These are phyloP conservation scores for Harpagifer antarcticus DNA, from an alignment of 2,797 vertebrate species.

Conservation along the genomic window DNA sequence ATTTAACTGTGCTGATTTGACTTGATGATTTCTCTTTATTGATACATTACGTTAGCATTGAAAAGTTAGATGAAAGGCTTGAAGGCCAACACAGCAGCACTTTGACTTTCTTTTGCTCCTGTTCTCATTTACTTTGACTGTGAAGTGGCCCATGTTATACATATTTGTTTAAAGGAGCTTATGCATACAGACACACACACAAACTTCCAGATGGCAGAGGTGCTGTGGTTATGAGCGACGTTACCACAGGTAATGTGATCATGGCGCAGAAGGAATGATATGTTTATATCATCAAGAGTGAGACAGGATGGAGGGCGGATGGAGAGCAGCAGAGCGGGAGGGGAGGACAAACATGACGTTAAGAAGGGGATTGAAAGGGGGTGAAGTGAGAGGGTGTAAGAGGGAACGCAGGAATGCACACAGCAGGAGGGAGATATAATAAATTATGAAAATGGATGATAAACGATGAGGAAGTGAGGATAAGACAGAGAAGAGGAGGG, in stretches of 20 bases:
- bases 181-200: neutral
- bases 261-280: slow-evolving; percentile 67
- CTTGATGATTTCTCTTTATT: slow-evolving; percentile 17
- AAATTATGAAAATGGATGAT: slow-evolving; percentile 56
- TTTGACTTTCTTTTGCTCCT: slow-evolving; percentile 4
- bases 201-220: slow-evolving; percentile 48
- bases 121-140: slow-evolving; percentile 38
- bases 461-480: slow-evolving; percentile 47
- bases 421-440: slow-evolving; percentile 27
- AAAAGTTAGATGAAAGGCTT: slow-evolving; percentile 43
- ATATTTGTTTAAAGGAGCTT: slow-evolving; percentile 9
- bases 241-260: slow-evolving; percentile 75
- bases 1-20: slow-evolving; percentile 8
- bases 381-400: slow-evolving; percentile 33
- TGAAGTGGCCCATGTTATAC: slow-evolving; percentile 6
- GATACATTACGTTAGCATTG: slow-evolving; percentile 21
- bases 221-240: slow-evolving; percentile 56
- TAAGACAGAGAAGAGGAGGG: slow-evolving; percentile 55
- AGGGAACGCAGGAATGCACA: slow-evolving; percentile 24
- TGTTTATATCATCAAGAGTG: slow-evolving; percentile 68
- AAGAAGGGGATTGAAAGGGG: slow-evolving; percentile 27
- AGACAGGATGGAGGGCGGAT: slow-evolving; percentile 37
- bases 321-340: slow-evolving; percentile 14
- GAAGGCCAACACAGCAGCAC: slow-evolving; percentile 46
- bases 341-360: slow-evolving; percentile 37